These are phyloP conservation scores for Cyprinodon tularosa DNA, from an alignment of 2,113 vertebrate species.

Conservation along the genomic window DNA sequence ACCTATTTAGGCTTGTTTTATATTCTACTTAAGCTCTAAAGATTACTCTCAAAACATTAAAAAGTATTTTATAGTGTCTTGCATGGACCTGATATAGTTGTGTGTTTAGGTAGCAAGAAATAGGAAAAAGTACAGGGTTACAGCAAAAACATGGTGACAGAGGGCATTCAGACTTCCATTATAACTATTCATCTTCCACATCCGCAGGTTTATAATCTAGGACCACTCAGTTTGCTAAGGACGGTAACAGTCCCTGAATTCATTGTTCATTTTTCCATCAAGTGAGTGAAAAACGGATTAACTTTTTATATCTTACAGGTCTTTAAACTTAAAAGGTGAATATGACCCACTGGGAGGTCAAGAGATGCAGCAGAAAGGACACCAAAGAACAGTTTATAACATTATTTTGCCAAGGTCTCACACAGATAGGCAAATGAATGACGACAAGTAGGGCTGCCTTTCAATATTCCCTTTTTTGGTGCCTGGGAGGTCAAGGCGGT, in stretches of 20 bases:
- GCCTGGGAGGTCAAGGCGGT: no score
- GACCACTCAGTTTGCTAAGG: no score
- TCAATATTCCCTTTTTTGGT: no score
- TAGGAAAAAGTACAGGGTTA: not conserved
- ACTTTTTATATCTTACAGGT: not conserved
- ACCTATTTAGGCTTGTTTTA: not conserved
- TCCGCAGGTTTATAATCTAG: no score
- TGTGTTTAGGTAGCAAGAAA: not conserved
- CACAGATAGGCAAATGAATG: not conserved
- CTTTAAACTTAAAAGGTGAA: constrained; percentile 12
- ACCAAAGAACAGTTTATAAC: constrained; percentile 19
- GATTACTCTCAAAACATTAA: not conserved
- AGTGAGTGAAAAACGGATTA: not conserved
- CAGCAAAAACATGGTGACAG: not conserved
- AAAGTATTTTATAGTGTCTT: no score
- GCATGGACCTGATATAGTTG: no score
- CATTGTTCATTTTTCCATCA: no score
- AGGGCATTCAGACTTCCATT: not conserved
- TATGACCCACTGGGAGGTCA: constrained; percentile 41
- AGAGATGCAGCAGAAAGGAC: constrained; percentile 27
- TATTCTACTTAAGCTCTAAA: not conserved
- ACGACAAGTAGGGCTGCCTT: no score
- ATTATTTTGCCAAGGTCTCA: constrained; percentile 27
- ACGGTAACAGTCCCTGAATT: no score
- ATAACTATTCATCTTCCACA: not conserved